These are phyloP conservation scores for Gila robusta DNA, from an alignment of 2,797 vertebrate species.

Conservation along the genomic window DNA sequence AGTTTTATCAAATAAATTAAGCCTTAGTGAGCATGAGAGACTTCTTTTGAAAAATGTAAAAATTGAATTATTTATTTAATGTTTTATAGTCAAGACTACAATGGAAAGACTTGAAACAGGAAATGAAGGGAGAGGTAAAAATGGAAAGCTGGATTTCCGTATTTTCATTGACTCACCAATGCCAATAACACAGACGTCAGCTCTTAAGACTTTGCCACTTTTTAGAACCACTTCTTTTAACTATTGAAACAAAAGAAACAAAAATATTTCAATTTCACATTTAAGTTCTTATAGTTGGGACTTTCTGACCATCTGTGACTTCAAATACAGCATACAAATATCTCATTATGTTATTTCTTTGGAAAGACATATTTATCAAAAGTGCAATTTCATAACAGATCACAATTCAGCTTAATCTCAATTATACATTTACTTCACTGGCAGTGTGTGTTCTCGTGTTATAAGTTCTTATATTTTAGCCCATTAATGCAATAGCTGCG, in stretches of 20 bases:
- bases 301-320: not conserved
- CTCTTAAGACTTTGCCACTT: slow-evolving; percentile 94
- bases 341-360: not conserved
- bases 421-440: not conserved
- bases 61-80: not conserved
- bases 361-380: not conserved
- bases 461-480: not conserved
- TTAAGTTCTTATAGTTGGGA: not conserved
- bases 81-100: not conserved
- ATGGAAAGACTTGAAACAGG: not conserved
- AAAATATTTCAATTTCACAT: slow-evolving; percentile 23
- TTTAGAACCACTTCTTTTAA: slow-evolving; percentile 97
- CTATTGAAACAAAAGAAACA: slow-evolving; percentile 71
- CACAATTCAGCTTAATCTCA: not conserved
- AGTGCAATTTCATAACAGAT: not conserved
- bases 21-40: not conserved
- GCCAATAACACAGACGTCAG: slow-evolving; percentile 94
- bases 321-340: not conserved
- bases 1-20: not conserved
- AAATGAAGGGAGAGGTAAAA: not conserved
- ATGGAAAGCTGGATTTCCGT: not conserved
- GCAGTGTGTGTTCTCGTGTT: not conserved
- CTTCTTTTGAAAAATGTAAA: not conserved
- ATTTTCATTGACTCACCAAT: slow-evolving; percentile 82
- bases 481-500: not conserved